A percentile compares a stretch with the other conserved stretches of the same genome.
phyloP scores from a whole-genome alignment of 2,888 invertebrate species.

The Nephrotoma appendiculata region DNA sequence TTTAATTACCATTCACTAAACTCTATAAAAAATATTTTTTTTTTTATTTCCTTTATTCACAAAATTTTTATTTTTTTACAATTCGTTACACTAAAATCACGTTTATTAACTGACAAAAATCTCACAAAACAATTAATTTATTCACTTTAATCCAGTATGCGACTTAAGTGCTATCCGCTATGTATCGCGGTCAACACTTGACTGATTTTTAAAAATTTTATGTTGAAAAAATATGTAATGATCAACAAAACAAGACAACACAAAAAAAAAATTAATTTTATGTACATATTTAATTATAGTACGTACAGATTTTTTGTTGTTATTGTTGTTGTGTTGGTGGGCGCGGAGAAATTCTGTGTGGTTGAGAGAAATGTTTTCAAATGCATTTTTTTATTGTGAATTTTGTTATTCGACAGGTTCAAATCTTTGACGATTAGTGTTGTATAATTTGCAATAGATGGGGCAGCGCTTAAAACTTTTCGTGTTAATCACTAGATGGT shows the following conservation, averaged over 20 bases:
- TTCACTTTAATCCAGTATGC: not conserved
- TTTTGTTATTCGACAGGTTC: too few relatives aligned
- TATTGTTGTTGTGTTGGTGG: not conserved
- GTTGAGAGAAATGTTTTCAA: not conserved
- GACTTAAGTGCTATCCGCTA: conserved; percentile 5
- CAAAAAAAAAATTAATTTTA: not conserved
- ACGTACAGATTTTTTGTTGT: not conserved
- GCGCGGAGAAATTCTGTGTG: not conserved
- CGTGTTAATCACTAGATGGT: too few relatives aligned
- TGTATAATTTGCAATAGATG: too few relatives aligned
- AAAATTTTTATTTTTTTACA: not conserved
- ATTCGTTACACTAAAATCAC: not conserved
- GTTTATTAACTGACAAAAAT: not conserved
- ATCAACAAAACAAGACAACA: not conserved
- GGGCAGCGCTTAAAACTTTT: too few relatives aligned
- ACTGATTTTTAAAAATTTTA: conserved; percentile 6
- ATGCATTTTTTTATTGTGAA: not conserved
- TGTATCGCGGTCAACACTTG: conserved; percentile 12
- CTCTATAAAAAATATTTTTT: not conserved
- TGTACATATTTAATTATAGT: not conserved
- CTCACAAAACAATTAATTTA: not conserved
- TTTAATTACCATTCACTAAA: not conserved
- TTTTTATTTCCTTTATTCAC: not conserved
- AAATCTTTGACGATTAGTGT: too few relatives aligned
- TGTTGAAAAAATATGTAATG: not conserved